Evolutionary conservation across 64 coral and sea anemone genomes (phyloP).

Genomic region (Platygyra sinensis): DNA sequence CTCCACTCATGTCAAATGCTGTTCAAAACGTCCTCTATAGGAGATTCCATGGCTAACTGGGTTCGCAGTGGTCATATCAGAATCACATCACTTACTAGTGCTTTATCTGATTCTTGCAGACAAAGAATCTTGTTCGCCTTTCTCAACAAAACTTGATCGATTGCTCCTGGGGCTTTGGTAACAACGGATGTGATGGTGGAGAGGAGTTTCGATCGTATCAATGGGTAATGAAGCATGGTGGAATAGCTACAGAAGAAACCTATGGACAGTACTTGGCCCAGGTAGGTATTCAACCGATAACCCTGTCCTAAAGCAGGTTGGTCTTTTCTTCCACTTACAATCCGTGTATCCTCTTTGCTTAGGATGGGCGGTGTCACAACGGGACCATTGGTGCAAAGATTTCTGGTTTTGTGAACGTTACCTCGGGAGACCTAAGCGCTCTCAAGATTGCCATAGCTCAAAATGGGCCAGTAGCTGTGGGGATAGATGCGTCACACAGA

Average conservation of each 20-base stretch:
- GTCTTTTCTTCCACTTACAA: not conserved
- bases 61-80: too few relatives aligned
- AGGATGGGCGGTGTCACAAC: slow-evolving; percentile 84
- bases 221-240: slow-evolving; percentile 91
- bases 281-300: slow-evolving; percentile 23
- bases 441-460: slow-evolving; percentile 91
- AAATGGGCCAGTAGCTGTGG: slow-evolving; percentile 81
- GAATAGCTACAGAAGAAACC: slow-evolving; percentile 82
- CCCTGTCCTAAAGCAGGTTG: not conserved
- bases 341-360: not conserved
- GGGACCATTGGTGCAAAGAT: slow-evolving; percentile 81
- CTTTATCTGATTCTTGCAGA: slow-evolving; percentile 27
- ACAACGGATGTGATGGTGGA: slow-evolving; percentile 92
- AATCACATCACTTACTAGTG: not conserved
- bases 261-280: slow-evolving; percentile 89
- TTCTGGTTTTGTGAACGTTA: slow-evolving; percentile 84
- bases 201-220: slow-evolving; percentile 82
- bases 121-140: slow-evolving; percentile 68
- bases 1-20: too few relatives aligned
- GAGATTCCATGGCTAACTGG: too few relatives aligned
- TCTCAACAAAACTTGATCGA: slow-evolving; percentile 94
- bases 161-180: slow-evolving; percentile 91
- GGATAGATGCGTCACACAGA: slow-evolving; percentile 96
- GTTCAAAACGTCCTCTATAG: too few relatives aligned
- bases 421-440: slow-evolving; percentile 75